Base-by-base conservation (phyloP, 2,113 vertebrate species). In the Trochalopteron elliotii region DNA sequence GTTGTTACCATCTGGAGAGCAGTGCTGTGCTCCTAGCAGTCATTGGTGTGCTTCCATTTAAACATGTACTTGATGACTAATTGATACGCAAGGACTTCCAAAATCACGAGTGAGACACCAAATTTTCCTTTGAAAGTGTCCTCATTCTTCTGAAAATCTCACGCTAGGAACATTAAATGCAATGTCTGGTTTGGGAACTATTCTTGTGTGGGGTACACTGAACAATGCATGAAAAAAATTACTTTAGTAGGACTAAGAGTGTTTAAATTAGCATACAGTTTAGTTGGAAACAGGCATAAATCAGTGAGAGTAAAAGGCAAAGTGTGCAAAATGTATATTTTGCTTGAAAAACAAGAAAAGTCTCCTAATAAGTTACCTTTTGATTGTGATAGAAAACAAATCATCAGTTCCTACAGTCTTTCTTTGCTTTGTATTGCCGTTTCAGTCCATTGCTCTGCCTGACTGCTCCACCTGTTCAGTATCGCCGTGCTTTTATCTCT, bases 1-100 rank as follows among this genome's bases (percentile, higher is more conserved):
- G 5, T 91, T 83, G 33, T 93, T 79, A 85, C 44, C 63, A 50
- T 93, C 88, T 92, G 75, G 75, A 83, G 50, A 86, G 10, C 71
- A 79, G 55, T 80, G 35, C 10, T 72, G 24, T 83, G 27, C 65
- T 72, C 30, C 17, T 57, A 35, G 23, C 50, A 85, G 45, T 35
- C 30, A 33, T 50, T 61, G n/a, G 55, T 72, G 40, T 93, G 33
- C 45, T 61, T 69, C 35, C 60, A 76, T 85, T 91, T 89, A 79
- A 71, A 45, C 28, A 23, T 0, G 6, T 57, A 44, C 31, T 44
- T 5, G 5, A 30, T 71, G 61, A 53, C 56, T 76, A 84, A 85
- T 33, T 72, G 67, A 39, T 71, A 44, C 1, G 22, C n/a, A 84
- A 77, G 6, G 44, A 49, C 10, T 82, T 93, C n/a, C 45, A 57